Base-by-base conservation (phyloP, 1,140 invertebrate species). In the Penaeus vannamei region DNA sequence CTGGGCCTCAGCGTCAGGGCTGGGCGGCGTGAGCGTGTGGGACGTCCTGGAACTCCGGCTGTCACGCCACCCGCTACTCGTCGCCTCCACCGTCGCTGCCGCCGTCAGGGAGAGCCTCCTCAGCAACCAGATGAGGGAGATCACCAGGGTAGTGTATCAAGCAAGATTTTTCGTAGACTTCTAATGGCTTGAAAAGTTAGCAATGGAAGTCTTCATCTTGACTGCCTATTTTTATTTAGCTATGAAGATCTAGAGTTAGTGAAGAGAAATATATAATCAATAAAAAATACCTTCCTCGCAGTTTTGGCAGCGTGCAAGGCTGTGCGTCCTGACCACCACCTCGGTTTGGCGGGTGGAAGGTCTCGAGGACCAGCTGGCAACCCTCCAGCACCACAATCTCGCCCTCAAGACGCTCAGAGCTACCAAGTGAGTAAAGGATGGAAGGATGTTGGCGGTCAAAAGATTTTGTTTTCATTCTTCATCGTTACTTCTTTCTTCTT, bases 41-140 rank as follows among this genome's bases (percentile, higher is more conserved):
- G 87, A 89, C 76, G 87, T 89, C n/a, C 60, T 89, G 82, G 87
- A 89, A 29, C 60, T 89, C 17, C 59, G 87, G 1, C 83, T 89
- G 19, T 89, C 82, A 26, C 87, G 87, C n/a, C 82, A 84, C 36
- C 82, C 87, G 1, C 81, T 53, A 23, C 82, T 89, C 17, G 87
- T 89, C 14, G 60, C 82, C 32, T 53, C 87, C 29, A 89, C 87
- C 62, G 82, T 89, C 12, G 82, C 82, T 26, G 23, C 72, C 14
- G 82, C 87, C 46, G 60, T 89, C 29, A 84, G 83, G 60, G 87
- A 89, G 60, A 85, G 72, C 46, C 69, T 66, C 26, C 23, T 89
- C 19, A 85, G 66, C 82, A 66, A 77, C 29, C 87, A 85, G 17
- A 62, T 89, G 29, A 89, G 66, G 29, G 83, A 85, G 10, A 89